Conservation (phyloP, 37 sponge, comb jelly and placozoan species). For the Ephydatia muelleri region DNA sequence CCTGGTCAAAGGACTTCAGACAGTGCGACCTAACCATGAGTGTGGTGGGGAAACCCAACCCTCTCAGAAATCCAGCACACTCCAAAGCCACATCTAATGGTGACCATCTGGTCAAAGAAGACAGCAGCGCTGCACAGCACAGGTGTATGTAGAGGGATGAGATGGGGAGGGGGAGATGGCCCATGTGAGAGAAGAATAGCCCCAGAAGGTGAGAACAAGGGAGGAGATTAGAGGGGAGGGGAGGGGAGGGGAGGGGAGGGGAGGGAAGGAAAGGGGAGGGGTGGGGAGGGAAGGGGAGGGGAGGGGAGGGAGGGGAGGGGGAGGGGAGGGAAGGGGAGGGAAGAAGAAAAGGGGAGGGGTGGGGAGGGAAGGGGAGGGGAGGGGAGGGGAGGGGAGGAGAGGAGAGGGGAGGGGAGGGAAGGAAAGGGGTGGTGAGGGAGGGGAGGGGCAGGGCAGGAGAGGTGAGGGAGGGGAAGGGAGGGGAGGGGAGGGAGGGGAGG, state of each 20-base stretch:
- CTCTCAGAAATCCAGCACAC: slow-evolving; percentile 89
- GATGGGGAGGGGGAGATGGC: neutral
- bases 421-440: neutral
- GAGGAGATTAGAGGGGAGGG: no score
- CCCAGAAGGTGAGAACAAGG: no score
- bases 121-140: neutral
- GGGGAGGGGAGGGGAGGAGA: neutral
- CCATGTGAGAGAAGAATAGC: no score
- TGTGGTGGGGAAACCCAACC: slow-evolving; percentile 63
- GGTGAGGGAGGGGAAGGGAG: neutral
- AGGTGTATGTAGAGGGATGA: neutral
- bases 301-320: neutral
- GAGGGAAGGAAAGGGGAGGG: no score
- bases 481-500: neutral
- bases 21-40: slow-evolving; percentile 84
- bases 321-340: neutral
- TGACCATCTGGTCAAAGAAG: neutral
- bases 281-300: neutral
- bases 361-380: neutral
- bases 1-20: slow-evolving; percentile 87
- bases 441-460: neutral
- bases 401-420: neutral
- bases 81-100: slow-evolving; percentile 90
- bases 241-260: no score
- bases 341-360: neutral